phyloP scores from a whole-genome alignment of 2,888 invertebrate species.

The Plagodis dolabraria region DNA sequence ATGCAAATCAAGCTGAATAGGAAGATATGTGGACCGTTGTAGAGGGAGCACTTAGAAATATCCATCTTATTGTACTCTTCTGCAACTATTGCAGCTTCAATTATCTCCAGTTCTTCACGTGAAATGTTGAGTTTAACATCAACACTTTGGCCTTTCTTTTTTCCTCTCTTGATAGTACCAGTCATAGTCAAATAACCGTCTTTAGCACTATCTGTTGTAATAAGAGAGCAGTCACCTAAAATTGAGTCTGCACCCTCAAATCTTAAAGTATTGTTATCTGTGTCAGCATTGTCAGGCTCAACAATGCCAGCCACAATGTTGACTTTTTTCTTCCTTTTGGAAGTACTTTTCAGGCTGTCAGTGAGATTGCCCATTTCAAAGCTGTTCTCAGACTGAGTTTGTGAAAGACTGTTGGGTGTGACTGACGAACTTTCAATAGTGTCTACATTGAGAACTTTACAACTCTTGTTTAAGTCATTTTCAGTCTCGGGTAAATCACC shows the following conservation, averaged over 20 bases:
- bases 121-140: slow-evolving; percentile 90
- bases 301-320: slow-evolving; percentile 85
- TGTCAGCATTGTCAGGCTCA: slow-evolving; percentile 70
- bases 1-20: slow-evolving; percentile 86
- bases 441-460: slow-evolving; percentile 65
- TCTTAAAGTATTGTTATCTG: slow-evolving; percentile 70
- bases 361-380: slow-evolving; percentile 76
- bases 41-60: slow-evolving; percentile 82
- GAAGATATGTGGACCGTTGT: slow-evolving; percentile 87
- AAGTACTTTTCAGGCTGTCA: slow-evolving; percentile 76
- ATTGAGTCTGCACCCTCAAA: slow-evolving; percentile 79
- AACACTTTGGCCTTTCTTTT: slow-evolving; percentile 89
- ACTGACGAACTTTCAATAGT: slow-evolving; percentile 70
- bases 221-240: slow-evolving; percentile 83
- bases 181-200: slow-evolving; percentile 88
- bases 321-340: slow-evolving; percentile 85
- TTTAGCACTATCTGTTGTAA: slow-evolving; percentile 68
- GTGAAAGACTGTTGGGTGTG: slow-evolving; percentile 74
- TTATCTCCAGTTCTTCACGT: slow-evolving; percentile 88
- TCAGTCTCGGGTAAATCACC: slow-evolving; percentile 74
- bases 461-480: slow-evolving; percentile 66
- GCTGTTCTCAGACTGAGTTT: slow-evolving; percentile 81
- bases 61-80: slow-evolving; percentile 84
- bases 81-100: slow-evolving; percentile 87
- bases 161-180: slow-evolving; percentile 89